Conservation (phyloP, 1,140 invertebrate genomes). For the Hycleus phaleratus region DNA sequence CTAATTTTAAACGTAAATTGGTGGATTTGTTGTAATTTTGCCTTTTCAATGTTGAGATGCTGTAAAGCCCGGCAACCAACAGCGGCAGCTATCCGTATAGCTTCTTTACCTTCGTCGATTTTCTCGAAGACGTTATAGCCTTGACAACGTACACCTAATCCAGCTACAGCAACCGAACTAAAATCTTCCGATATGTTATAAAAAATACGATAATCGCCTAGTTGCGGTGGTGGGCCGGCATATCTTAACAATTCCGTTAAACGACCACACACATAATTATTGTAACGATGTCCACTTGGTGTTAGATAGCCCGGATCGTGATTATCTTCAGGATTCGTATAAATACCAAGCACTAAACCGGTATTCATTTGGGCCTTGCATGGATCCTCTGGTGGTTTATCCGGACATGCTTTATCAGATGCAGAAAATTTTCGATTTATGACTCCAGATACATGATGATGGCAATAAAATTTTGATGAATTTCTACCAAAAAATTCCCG, state of each 20-base stretch:
- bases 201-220: slow-evolving; percentile 50
- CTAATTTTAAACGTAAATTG: no score
- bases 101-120: slow-evolving; percentile 62
- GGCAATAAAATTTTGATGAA: no score
- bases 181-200: slow-evolving; percentile 56
- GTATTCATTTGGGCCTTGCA: slow-evolving; percentile 34
- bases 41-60: slow-evolving; percentile 45
- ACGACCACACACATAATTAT: slow-evolving; percentile 40
- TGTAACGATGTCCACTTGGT: slow-evolving; percentile 47
- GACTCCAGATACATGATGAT: no score
- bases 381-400: slow-evolving; percentile 6
- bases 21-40: no score
- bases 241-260: slow-evolving; percentile 31
- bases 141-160: slow-evolving; percentile 57
- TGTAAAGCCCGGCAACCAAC: slow-evolving; percentile 50
- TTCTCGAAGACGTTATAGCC: slow-evolving; percentile 57
- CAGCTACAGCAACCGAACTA: slow-evolving; percentile 56
- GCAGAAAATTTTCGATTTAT: no score
- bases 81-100: slow-evolving; percentile 50
- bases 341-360: slow-evolving; percentile 51
- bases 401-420: no score
- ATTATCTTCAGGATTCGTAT: slow-evolving; percentile 44
- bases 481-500: no score
- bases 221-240: slow-evolving; percentile 40
- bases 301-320: slow-evolving; percentile 46